A percentile compares a stretch with the other conserved stretches of the same genome.
These are phyloP conservation scores for Gambelia wislizenii DNA, from an alignment of 2,797 vertebrate species.

Conservation along the genomic window DNA sequence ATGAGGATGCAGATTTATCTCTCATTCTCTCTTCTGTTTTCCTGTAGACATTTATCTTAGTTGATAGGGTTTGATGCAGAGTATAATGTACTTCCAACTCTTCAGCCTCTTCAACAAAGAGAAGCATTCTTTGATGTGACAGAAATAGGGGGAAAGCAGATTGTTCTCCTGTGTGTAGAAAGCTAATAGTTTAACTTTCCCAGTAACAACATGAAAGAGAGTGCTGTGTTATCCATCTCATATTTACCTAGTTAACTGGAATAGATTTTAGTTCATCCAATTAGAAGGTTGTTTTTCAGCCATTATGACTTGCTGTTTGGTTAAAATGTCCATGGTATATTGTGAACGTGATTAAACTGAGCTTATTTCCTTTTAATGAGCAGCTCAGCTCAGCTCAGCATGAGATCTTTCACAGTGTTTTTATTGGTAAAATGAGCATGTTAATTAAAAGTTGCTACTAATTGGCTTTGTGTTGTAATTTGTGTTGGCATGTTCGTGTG, in stretches of 20 bases:
- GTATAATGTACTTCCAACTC: background rate
- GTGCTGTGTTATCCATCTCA: background rate
- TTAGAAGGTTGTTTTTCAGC: conserved; percentile 13
- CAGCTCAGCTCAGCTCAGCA: too few relatives aligned
- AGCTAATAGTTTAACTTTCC: background rate
- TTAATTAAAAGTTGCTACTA: background rate
- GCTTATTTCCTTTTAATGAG: background rate
- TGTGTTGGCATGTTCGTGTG: background rate
- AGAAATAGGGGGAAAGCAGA: background rate
- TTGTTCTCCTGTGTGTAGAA: conserved; percentile 27
- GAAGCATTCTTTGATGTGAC: conserved; percentile 8
- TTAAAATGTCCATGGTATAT: background rate
- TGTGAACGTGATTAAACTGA: background rate
- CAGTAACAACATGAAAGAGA: conserved; percentile 27
- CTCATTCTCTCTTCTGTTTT: background rate
- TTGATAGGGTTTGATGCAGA: conserved; percentile 1
- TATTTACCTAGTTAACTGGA: conserved; percentile 22
- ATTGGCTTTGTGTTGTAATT: background rate
- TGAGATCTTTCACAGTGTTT: background rate
- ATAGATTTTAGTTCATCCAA: background rate
- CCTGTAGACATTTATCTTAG: background rate
- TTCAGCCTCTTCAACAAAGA: background rate
- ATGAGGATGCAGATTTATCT: background rate
- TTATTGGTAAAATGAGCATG: background rate
- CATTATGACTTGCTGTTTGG: background rate